Conservation (phyloP, 2,113 vertebrate species). For the Aphyosemion australe region DNA sequence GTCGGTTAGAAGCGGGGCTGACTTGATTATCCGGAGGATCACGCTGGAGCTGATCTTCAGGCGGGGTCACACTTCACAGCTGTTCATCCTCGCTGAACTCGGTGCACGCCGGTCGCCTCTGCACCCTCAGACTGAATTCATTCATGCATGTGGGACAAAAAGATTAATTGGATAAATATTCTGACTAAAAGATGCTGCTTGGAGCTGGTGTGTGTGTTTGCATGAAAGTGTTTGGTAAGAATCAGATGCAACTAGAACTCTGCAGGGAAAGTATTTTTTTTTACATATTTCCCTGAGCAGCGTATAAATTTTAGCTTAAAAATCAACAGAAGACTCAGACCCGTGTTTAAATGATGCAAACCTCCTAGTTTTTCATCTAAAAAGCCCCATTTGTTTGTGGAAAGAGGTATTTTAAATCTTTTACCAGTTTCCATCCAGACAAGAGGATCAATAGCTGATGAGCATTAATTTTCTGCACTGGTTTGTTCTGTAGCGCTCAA, state of each 20-base stretch:
- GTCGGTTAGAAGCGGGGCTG: slow-evolving; percentile 38
- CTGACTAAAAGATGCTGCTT: slow-evolving; percentile 43
- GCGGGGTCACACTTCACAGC: slow-evolving; percentile 39
- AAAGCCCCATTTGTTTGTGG: slow-evolving; percentile 26
- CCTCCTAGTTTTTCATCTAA: background rate
- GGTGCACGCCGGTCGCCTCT: slow-evolving; percentile 12
- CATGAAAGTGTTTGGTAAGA: no score
- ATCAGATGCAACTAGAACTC: no score
- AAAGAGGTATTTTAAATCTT: slow-evolving; percentile 35
- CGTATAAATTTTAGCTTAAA: no score
- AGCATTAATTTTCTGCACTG: slow-evolving; percentile 43
- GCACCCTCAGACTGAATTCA: slow-evolving; percentile 30
- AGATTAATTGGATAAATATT: slow-evolving; percentile 36
- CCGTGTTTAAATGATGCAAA: background rate
- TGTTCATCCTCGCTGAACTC: slow-evolving; percentile 48
- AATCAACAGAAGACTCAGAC: background rate
- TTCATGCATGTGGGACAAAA: slow-evolving; percentile 15
- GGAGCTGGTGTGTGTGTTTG: no score
- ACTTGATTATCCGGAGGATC: slow-evolving; percentile 57
- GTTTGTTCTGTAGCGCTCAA: slow-evolving; percentile 37
- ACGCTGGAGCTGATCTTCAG: slow-evolving; percentile 34
- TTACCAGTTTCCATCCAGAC: slow-evolving; percentile 32
- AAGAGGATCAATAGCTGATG: slow-evolving; percentile 55
- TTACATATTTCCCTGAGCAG: no score
- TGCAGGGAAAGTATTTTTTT: no score